Percentiles rank a stretch among this genome's conserved stretches.
Conservation (phyloP, 2,113 vertebrate genomes). For the Apistogramma diplotaenia region DNA sequence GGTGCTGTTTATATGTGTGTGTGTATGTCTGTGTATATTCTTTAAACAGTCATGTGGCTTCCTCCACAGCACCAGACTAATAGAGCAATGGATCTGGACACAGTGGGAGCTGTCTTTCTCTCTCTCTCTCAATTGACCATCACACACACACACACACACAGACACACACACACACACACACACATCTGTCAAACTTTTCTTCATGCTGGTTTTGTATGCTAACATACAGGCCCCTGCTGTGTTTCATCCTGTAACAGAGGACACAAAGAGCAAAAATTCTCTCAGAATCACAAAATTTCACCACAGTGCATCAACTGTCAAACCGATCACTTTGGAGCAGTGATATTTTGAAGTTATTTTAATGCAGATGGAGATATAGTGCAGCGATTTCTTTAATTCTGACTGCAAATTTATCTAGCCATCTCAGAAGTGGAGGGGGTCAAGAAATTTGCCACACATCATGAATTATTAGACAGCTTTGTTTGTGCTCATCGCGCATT, state of each 20-base stretch:
- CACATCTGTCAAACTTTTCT: conserved; percentile 14
- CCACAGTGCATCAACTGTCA: conserved; percentile 22
- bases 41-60: conserved; percentile 16
- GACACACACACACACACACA: background rate
- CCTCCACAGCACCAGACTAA: conserved; percentile 35
- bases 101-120: conserved; percentile 31
- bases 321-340: background rate
- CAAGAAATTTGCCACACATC: conserved; percentile 9
- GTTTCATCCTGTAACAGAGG: conserved; percentile 15
- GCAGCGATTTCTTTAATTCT: background rate
- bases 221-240: conserved; percentile 33
- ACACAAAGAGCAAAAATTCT: conserved; percentile 39
- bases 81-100: conserved; percentile 46
- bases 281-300: conserved; percentile 5
- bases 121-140: conserved; percentile 31
- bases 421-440: background rate
- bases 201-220: conserved; percentile 45
- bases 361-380: background rate
- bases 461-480: conserved; percentile 43
- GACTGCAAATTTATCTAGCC: background rate
- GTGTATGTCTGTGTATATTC: background rate
- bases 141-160: background rate
- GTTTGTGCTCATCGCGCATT: conserved; percentile 1
- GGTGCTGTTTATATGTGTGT: background rate
- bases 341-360: conserved; percentile 10